A percentile compares a stretch with the other conserved stretches of the same genome.
These are phyloP conservation scores for Agriotes lineatus DNA, from an alignment of 2,888 invertebrate genomes.

Conservation along the genomic window DNA sequence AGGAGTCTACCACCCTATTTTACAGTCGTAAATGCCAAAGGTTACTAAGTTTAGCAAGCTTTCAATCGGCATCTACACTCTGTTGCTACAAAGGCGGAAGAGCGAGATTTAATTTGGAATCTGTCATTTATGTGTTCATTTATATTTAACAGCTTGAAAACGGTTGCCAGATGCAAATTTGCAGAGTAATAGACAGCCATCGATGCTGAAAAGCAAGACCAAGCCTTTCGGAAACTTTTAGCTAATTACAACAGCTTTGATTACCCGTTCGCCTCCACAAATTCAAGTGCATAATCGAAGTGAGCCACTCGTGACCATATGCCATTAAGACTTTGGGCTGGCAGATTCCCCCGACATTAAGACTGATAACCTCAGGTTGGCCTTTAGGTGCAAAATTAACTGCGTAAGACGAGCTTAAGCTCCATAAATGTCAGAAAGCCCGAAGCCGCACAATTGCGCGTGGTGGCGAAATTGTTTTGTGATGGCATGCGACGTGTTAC, in stretches of 20 bases:
- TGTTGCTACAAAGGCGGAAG: too few species aligned
- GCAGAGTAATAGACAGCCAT: too few species aligned
- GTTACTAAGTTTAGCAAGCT: neutral
- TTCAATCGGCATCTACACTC: neutral
- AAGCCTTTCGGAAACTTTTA: neutral
- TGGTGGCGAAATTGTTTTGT: slow-evolving; percentile 16
- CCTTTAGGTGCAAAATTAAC: slow-evolving; percentile 23
- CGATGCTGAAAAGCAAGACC: neutral
- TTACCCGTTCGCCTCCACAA: neutral
- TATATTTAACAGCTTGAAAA: too few species aligned
- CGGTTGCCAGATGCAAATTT: too few species aligned
- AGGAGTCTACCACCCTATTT: neutral
- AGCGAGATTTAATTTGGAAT: too few species aligned
- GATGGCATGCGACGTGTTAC: slow-evolving; percentile 12
- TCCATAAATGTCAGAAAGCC: slow-evolving; percentile 14
- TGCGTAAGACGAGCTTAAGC: slow-evolving; percentile 17
- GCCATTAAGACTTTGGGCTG: neutral
- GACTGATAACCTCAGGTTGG: slow-evolving; percentile 9
- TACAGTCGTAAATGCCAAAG: neutral
- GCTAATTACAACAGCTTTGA: neutral
- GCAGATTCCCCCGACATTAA: slow-evolving; percentile 8
- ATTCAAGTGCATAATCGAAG: neutral
- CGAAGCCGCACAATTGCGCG: slow-evolving; percentile 12
- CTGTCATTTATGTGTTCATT: too few species aligned
- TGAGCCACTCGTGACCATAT: neutral